These are phyloP conservation scores for Acropora yongei DNA, from an alignment of 64 coral and sea anemone species.

Conservation along the genomic window DNA sequence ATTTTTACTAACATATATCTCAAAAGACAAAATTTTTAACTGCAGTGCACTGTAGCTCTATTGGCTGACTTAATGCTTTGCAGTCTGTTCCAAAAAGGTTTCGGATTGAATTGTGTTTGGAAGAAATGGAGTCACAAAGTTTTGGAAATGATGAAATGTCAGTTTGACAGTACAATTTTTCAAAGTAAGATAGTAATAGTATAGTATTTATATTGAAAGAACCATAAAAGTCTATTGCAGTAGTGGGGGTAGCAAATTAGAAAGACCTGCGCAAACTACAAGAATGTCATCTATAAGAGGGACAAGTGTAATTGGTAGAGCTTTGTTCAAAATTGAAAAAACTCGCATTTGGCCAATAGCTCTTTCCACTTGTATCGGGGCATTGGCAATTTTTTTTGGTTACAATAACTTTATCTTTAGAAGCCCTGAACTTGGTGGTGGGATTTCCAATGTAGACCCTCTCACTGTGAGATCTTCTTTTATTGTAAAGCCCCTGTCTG, in stretches of 20 bases:
- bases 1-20: background rate
- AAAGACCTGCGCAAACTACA: conserved; percentile 41
- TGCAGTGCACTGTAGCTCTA: background rate
- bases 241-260: conserved; percentile 57
- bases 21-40: background rate
- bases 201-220: background rate
- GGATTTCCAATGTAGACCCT: conserved; percentile 54
- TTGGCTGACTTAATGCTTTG: background rate
- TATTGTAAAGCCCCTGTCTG: conserved; percentile 63
- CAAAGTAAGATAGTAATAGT: conserved; percentile 5
- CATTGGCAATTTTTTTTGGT: conserved; percentile 72
- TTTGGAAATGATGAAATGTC: background rate
- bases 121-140: background rate
- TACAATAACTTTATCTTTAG: conserved; percentile 28
- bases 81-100: background rate
- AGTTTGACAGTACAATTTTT: background rate
- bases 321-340: conserved; percentile 54
- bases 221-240: background rate
- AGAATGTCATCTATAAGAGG: conserved; percentile 61
- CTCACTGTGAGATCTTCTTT: conserved; percentile 48
- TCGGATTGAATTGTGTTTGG: too few species aligned
- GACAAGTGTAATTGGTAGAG: conserved; percentile 35
- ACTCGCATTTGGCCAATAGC: conserved; percentile 62
- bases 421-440: conserved; percentile 53
- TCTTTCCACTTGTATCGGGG: conserved; percentile 61